These are phyloP conservation scores for Hemibagrus wyckioides DNA, from an alignment of 2,113 vertebrate genomes.

Conservation along the genomic window DNA sequence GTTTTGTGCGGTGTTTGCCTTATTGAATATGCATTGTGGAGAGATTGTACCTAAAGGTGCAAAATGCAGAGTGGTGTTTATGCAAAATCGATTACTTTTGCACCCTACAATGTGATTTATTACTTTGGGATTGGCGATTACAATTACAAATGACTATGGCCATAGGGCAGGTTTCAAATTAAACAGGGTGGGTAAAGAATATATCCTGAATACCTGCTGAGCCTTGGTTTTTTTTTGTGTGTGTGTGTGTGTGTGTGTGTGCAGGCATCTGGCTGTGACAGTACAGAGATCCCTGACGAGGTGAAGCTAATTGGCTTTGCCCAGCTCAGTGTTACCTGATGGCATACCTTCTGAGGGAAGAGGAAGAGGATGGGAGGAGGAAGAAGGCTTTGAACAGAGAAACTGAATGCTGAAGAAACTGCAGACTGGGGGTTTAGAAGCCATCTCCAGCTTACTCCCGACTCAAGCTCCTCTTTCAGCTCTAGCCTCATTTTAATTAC, in stretches of 20 bases:
- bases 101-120: not conserved
- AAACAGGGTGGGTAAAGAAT: not conserved
- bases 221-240: not conserved
- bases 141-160: not conserved
- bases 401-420: constrained; percentile 64
- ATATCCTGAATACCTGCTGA: not conserved
- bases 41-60: not conserved
- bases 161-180: not conserved
- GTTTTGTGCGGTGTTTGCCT: not conserved
- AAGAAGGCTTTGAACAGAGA: constrained; percentile 77
- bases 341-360: constrained; percentile 57
- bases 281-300: constrained; percentile 92
- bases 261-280: constrained; percentile 90
- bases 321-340: constrained; percentile 96
- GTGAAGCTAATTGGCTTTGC: constrained; percentile 98
- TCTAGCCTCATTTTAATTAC: constrained; percentile 44
- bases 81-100: not conserved
- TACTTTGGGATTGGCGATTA: not conserved
- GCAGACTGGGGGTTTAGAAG: not conserved
- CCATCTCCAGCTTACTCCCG: constrained; percentile 19
- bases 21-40: not conserved
- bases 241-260: constrained; percentile 23
- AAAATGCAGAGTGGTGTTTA: not conserved
- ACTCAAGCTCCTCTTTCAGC: constrained; percentile 22
- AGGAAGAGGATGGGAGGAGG: constrained; percentile 55